Evolutionary conservation across 2,113 vertebrate species (phyloP).

Genomic region (Tamias sibiricus): DNA sequence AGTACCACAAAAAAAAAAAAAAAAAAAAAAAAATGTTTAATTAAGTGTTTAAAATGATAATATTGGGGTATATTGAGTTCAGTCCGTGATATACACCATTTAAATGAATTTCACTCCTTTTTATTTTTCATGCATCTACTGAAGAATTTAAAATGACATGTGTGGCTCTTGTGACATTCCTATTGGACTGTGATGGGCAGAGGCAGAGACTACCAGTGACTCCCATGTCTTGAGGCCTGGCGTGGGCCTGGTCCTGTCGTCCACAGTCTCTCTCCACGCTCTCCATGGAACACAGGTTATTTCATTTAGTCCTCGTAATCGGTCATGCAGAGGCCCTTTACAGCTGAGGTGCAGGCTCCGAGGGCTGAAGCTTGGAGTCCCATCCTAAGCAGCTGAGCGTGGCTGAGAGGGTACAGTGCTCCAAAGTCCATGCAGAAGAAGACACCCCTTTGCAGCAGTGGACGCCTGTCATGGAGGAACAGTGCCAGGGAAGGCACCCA

Average conservation of each 20-base stretch:
- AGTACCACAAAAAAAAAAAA: too few relatives aligned
- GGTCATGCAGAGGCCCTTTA: neutral
- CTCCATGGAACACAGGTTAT: neutral
- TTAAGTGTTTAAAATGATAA: neutral
- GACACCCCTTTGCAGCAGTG: neutral
- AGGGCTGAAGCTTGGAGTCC: neutral
- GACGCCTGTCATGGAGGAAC: neutral
- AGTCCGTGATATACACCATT: conserved; percentile 20
- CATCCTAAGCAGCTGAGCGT: neutral
- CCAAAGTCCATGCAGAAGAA: neutral
- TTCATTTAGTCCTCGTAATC: neutral
- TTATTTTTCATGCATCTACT: neutral
- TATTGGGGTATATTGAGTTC: neutral
- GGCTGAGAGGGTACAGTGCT: neutral
- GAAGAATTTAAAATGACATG: neutral
- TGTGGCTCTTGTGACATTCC: neutral
- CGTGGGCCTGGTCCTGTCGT: neutral
- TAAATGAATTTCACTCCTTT: conserved; percentile 8
- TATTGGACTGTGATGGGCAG: neutral
- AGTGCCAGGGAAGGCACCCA: neutral
- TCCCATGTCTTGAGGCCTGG: neutral
- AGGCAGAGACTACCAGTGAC: neutral
- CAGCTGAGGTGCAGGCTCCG: neutral
- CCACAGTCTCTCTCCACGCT: too few relatives aligned
- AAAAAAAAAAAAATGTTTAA: neutral